phyloP scores from a whole-genome alignment of 2,888 invertebrate species.

The Odontocolon sp. region DNA sequence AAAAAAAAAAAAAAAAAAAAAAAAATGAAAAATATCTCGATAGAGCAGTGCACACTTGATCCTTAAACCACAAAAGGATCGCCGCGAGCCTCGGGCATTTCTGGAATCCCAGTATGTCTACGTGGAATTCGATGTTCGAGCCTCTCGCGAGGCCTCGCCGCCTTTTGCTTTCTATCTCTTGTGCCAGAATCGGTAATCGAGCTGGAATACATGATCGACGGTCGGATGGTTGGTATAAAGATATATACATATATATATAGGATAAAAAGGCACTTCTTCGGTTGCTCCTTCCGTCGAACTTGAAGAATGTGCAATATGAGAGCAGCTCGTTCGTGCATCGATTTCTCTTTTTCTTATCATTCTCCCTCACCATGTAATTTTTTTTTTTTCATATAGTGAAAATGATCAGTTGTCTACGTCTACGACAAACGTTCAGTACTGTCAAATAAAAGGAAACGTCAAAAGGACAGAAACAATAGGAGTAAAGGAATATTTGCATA shows the following conservation, averaged over 20 bases:
- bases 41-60: slow-evolving; percentile 1
- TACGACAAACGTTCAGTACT: slow-evolving; percentile 52
- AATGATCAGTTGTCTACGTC: slow-evolving; percentile 50
- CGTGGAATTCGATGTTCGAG: slow-evolving; percentile 54
- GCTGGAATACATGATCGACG: slow-evolving; percentile 8
- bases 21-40: neutral
- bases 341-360: slow-evolving; percentile 11
- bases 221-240: slow-evolving; percentile 3
- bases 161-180: slow-evolving; percentile 33
- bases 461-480: neutral
- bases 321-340: slow-evolving; percentile 71
- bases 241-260: slow-evolving; percentile 10
- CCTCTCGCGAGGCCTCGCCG: slow-evolving; percentile 30
- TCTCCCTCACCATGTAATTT: neutral
- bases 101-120: slow-evolving; percentile 35
- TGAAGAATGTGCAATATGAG: slow-evolving; percentile 74
- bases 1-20: slow-evolving; percentile 8
- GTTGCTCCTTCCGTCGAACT: slow-evolving; percentile 46
- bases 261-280: slow-evolving; percentile 3
- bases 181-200: slow-evolving; percentile 56
- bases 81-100: slow-evolving; percentile 26
- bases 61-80: neutral
- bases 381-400: slow-evolving; percentile 21
- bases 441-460: slow-evolving; percentile 12
- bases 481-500: too few species aligned